Conservation (phyloP, 2,113 vertebrate genomes). For the Mobula hypostoma region DNA sequence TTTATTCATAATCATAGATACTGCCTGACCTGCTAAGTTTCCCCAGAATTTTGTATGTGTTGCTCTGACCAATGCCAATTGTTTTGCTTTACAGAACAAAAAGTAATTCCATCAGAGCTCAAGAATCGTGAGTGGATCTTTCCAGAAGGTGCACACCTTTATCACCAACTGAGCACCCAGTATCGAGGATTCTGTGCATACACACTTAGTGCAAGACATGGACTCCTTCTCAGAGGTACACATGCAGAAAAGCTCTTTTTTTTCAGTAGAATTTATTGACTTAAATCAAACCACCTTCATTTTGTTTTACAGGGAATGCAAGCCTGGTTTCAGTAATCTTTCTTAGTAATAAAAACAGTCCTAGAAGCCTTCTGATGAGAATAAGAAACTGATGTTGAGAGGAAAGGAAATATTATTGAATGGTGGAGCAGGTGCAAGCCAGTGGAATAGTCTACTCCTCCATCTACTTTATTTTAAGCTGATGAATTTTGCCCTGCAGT, state of each 20-base stretch:
- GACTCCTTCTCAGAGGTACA: slow-evolving; percentile 78
- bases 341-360: no score
- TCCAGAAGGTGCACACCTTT: slow-evolving; percentile 62
- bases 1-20: no score
- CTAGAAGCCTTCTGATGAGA: no score
- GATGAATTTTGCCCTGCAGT: no score
- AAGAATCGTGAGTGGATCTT: slow-evolving; percentile 72
- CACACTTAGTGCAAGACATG: slow-evolving; percentile 62
- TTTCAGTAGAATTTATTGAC: neutral
- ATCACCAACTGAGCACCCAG: slow-evolving; percentile 65
- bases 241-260: neutral
- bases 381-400: no score
- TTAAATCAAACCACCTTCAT: neutral
- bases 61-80: neutral
- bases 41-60: no score
- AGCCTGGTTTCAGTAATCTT: no score
- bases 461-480: no score
- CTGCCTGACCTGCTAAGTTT: no score
- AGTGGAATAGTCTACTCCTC: neutral
- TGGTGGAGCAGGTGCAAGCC: no score
- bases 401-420: no score
- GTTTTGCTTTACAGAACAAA: slow-evolving; percentile 56
- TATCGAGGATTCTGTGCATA: slow-evolving; percentile 77
- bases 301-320: no score
- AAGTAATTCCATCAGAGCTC: slow-evolving; percentile 57